Percentiles rank a stretch among this genome's conserved stretches.
phyloP scores from a whole-genome alignment of 1,140 invertebrate genomes.

The Choristoneura fumiferana region DNA sequence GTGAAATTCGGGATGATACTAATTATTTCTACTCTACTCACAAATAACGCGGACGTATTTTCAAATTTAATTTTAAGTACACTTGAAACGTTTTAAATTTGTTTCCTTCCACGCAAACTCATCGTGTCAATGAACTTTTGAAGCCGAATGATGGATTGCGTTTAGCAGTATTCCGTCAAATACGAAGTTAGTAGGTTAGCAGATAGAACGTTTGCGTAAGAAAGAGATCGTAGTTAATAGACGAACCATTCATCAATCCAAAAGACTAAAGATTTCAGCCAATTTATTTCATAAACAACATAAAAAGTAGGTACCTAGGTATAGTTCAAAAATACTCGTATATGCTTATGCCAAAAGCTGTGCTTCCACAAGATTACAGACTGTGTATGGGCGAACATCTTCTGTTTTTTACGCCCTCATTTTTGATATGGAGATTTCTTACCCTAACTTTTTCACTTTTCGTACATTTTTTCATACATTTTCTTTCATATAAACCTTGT shows the following conservation, averaged over 20 bases:
- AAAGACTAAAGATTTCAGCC: no score
- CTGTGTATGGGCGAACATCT: no score
- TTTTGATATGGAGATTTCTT: no score
- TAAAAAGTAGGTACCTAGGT: no score
- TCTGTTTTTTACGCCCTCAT: no score
- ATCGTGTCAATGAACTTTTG: slow-evolving; percentile 13
- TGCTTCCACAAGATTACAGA: no score
- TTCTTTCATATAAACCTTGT: no score
- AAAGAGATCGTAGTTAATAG: not conserved
- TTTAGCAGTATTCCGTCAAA: slow-evolving; percentile 13
- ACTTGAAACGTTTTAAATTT: slow-evolving; percentile 12
- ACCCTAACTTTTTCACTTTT: no score
- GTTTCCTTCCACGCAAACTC: slow-evolving; percentile 9
- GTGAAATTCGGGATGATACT: slow-evolving; percentile 26
- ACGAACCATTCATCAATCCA: not conserved
- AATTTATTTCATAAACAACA: no score
- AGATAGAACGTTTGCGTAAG: not conserved
- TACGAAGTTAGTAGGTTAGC: not conserved
- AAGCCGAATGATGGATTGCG: slow-evolving; percentile 13
- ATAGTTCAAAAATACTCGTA: no score
- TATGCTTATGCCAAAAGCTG: no score
- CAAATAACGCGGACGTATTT: slow-evolving; percentile 10
- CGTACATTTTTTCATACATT: no score
- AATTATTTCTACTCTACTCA: slow-evolving; percentile 15
- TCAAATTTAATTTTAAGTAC: not conserved